Evolutionary conservation across 2,888 invertebrate species (phyloP).

Genomic region (Adelphocoris suturalis): DNA sequence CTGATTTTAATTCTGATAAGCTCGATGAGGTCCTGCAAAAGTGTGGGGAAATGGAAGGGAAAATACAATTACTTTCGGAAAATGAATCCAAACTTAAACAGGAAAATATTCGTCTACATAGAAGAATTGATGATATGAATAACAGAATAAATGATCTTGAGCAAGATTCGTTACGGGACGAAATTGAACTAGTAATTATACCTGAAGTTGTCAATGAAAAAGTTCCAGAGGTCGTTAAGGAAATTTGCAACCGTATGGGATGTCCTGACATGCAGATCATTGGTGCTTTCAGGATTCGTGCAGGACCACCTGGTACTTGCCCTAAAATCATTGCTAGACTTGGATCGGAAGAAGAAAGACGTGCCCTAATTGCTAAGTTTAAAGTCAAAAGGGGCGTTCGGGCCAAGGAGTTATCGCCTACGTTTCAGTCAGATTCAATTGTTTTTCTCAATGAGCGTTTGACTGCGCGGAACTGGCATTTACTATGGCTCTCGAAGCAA

Average conservation of each 20-base stretch:
- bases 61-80: too few relatives aligned
- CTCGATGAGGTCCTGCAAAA: too few relatives aligned
- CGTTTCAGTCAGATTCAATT: neutral
- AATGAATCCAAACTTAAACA: too few relatives aligned
- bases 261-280: slow-evolving; percentile 25
- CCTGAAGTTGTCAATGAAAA: too few relatives aligned
- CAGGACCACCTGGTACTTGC: slow-evolving; percentile 35
- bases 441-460: neutral
- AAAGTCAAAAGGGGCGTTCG: neutral
- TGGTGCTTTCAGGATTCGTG: slow-evolving; percentile 40
- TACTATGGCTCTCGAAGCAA: neutral
- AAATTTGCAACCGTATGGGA: slow-evolving; percentile 36
- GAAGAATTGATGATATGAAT: too few relatives aligned
- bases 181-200: neutral
- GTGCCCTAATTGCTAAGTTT: neutral
- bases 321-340: slow-evolving; percentile 33
- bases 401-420: neutral
- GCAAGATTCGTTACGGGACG: slow-evolving; percentile 24
- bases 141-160: slow-evolving; percentile 42
- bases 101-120: too few relatives aligned
- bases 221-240: too few relatives aligned
- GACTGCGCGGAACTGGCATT: neutral
- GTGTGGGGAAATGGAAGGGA: too few relatives aligned
- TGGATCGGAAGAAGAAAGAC: slow-evolving; percentile 42
- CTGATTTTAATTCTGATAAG: too few relatives aligned